Percentiles rank a stretch among this genome's conserved stretches.
phyloP scores from a whole-genome alignment of 2,797 vertebrate genomes.

The Poeciliopsis turneri region DNA sequence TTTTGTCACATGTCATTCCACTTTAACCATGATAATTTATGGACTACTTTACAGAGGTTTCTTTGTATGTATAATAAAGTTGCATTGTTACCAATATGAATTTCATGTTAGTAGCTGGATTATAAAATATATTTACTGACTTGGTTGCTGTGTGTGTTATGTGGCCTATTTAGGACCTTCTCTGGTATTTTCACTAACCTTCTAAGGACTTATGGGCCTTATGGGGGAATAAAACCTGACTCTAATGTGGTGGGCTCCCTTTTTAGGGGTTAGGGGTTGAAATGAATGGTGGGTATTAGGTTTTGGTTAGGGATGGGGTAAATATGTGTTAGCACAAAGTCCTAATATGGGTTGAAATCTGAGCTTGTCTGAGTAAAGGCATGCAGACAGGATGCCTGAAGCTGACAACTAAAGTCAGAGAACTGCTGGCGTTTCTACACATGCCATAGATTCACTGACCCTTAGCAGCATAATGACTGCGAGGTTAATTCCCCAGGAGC shows the following conservation, averaged over 20 bases:
- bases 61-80: not conserved
- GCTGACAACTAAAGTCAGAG: slow-evolving; percentile 52
- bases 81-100: not conserved
- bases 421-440: slow-evolving; percentile 72
- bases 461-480: slow-evolving; percentile 69
- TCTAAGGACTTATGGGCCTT: not conserved
- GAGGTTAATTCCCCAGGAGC: slow-evolving; percentile 74
- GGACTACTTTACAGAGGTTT: not conserved
- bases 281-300: not conserved
- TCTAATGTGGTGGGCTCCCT: not conserved
- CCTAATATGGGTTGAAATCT: not conserved
- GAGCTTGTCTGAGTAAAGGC: slow-evolving; percentile 2
- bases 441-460: slow-evolving; percentile 75
- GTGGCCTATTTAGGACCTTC: not conserved
- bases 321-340: not conserved
- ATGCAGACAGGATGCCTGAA: slow-evolving; percentile 52
- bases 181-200: not conserved
- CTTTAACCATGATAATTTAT: not conserved
- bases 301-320: not conserved
- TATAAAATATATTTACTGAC: not conserved
- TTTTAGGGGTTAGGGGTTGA: not conserved
- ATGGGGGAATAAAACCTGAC: not conserved
- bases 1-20: not conserved
- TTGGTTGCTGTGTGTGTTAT: not conserved
- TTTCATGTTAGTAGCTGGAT: not conserved